Base-by-base conservation (phyloP, 2,113 vertebrate genomes). In the Sarotherodon lohbergeri region DNA sequence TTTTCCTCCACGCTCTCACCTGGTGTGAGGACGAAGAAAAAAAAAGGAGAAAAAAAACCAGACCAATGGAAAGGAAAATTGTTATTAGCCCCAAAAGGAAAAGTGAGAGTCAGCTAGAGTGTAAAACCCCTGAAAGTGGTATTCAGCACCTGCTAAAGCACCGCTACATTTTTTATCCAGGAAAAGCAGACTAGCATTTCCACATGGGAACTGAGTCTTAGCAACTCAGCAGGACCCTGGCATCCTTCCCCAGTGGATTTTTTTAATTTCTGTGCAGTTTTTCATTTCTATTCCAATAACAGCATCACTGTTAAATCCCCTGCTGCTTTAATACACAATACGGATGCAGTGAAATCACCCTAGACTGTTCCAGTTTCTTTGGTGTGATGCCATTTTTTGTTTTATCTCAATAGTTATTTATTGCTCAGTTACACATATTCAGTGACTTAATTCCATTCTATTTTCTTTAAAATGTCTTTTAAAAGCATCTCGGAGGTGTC, bases 1-100 rank as follows among this genome's bases (percentile, higher is more conserved):
- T 99, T 99, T 96, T 99, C 98, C 91, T 99, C 98, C 89, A 99
- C 98, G 13, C 98, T 99, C 95, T 99, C 98, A 94, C 98, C 98
- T 99, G 84, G 29, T 46, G 6, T 3, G 22, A 73, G 41, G 22
- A 73, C 17, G 8, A 13, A 4, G 3, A 32, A 1, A 10, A 32
- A 66, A 66, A 7, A 8, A 39, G 34, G 6, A 36, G 36, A 4
- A 8, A 41, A 68, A 22, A 68, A n/a, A 84, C 9, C 78, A 76
- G 52, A 27, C 9, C 19, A 80, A 85, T 6, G 29, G 12, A 80
- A 9, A 79, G 50, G 13, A 48, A 3, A 34, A 81, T 76, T 34
- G 14, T 9, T 56, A 57, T 83, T 3, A 80, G 48, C 24, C 19
- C 13, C n/a, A 32, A 32, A 46, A 84, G 39, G 29, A 66, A 29